Percentiles rank a stretch among this genome's conserved stretches.
Evolutionary conservation across 2,113 vertebrate genomes (phyloP).

Genomic region (Perca fluviatilis): DNA sequence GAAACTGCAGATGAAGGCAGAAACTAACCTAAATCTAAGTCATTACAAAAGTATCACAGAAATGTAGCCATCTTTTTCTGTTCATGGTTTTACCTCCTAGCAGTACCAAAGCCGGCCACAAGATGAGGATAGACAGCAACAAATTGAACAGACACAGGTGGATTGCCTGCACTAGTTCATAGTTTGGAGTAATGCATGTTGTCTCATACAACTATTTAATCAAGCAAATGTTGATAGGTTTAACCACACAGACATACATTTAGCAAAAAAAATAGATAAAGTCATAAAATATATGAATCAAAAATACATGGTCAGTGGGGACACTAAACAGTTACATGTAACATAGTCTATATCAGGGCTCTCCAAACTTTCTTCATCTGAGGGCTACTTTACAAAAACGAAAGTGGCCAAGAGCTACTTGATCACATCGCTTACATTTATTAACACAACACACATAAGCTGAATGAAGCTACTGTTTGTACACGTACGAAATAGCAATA

Average conservation of each 20-base stretch:
- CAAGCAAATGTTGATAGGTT: background rate
- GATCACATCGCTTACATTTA: too few species aligned
- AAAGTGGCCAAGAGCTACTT: too few species aligned
- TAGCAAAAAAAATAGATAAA: background rate
- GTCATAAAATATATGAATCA: background rate
- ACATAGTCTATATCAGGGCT: too few species aligned
- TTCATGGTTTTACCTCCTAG: background rate
- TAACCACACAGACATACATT: background rate
- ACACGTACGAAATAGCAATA: too few species aligned
- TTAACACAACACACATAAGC: too few species aligned
- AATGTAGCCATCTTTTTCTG: background rate
- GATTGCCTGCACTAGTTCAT: background rate
- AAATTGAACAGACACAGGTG: background rate
- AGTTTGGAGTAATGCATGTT: background rate
- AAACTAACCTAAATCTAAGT: background rate
- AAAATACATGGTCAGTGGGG: background rate
- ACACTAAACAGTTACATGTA: too few species aligned
- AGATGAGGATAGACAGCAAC: conserved; percentile 66
- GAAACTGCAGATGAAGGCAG: background rate
- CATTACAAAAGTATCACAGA: background rate
- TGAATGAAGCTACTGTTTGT: too few species aligned
- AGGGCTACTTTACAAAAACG: too few species aligned
- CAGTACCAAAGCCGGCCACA: conserved; percentile 59
- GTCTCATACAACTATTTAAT: background rate
- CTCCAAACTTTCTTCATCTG: too few species aligned